These are phyloP conservation scores for Pterophyllum scalare DNA, from an alignment of 2,113 vertebrate genomes.

Conservation along the genomic window DNA sequence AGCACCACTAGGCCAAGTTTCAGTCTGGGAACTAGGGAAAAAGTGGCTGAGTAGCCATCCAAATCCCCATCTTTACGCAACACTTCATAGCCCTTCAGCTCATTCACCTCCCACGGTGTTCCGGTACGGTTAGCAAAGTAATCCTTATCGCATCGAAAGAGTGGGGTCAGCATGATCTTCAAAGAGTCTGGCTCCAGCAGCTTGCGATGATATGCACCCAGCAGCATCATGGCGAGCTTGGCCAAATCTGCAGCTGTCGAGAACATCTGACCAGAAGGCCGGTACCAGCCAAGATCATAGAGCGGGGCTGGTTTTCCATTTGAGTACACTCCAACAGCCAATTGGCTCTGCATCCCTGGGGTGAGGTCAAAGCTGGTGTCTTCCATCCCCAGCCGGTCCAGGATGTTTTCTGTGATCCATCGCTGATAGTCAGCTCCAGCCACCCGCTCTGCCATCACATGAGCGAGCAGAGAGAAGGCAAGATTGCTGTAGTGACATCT, in stretches of 20 bases:
- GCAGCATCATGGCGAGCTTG: slow-evolving; percentile 88
- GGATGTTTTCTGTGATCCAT: slow-evolving; percentile 89
- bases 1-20: slow-evolving; percentile 89
- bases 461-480: slow-evolving; percentile 92
- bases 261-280: slow-evolving; percentile 95
- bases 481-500: slow-evolving; percentile 97
- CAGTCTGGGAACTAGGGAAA: slow-evolving; percentile 89
- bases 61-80: slow-evolving; percentile 92
- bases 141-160: slow-evolving; percentile 86
- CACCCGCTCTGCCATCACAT: slow-evolving; percentile 86
- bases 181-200: slow-evolving; percentile 86
- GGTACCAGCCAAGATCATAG: slow-evolving; percentile 94
- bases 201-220: slow-evolving; percentile 84
- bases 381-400: slow-evolving; percentile 90
- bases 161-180: slow-evolving; percentile 89
- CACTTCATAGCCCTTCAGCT: slow-evolving; percentile 87
- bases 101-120: slow-evolving; percentile 93
- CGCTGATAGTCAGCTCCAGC: slow-evolving; percentile 85
- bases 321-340: slow-evolving; percentile 90
- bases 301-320: slow-evolving; percentile 85
- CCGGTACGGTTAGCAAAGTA: slow-evolving; percentile 92
- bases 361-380: slow-evolving; percentile 91
- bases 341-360: slow-evolving; percentile 77
- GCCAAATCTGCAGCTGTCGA: slow-evolving; percentile 91
- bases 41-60: slow-evolving; percentile 90